Base-by-base conservation (phyloP, 2,888 invertebrate species). In the Chloromyia formosa region DNA sequence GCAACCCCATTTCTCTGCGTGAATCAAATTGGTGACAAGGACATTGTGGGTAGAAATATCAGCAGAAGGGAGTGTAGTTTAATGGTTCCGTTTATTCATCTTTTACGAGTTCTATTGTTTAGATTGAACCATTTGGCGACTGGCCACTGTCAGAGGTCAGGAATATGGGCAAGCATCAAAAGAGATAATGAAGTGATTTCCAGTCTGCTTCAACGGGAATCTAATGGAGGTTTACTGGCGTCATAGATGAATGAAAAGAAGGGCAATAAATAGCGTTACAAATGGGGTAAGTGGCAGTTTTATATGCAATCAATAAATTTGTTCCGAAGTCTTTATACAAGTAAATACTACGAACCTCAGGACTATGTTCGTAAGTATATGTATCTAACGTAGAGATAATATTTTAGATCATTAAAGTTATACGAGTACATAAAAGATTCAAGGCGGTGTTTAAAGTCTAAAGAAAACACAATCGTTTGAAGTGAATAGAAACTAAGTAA, bases 141-240 rank as follows among this genome's bases (percentile, higher is more conserved):
- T 56, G 62, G 76, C 74, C 76, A 76, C 58, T 76, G 45, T 42
- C 40, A 58, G 40, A 53, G 68, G 74, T 62, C 74, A 56, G 56
- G 35, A 16, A 23, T 16, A 27, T 53, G 20, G 53, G 53, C 53
- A 54, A 23, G 40, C 1, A 20, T 20, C 20, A 22, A 53, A 35
- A 56, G 49, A 58, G 56, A 71, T 71, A 42, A 22, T 71, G 27
- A 71, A 69, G 69, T 54, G 69, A 18, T 54, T 23, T 54, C 23
- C 23, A 22, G 23, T 49, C 22, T 45, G 66, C 22, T 66, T 20
- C 22, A 12, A 66, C 12, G 12, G 66, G 56, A 16, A 56, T 4
- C 53, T 53, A 53, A 53, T 53, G 16, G 53, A 53, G n/a, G 16
- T 16, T 53, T 53, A 53, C 14, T 14, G n/a, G 14, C 16, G 53